Base-by-base conservation (phyloP, 2,888 invertebrate genomes). In the Nomada goodeniana region DNA sequence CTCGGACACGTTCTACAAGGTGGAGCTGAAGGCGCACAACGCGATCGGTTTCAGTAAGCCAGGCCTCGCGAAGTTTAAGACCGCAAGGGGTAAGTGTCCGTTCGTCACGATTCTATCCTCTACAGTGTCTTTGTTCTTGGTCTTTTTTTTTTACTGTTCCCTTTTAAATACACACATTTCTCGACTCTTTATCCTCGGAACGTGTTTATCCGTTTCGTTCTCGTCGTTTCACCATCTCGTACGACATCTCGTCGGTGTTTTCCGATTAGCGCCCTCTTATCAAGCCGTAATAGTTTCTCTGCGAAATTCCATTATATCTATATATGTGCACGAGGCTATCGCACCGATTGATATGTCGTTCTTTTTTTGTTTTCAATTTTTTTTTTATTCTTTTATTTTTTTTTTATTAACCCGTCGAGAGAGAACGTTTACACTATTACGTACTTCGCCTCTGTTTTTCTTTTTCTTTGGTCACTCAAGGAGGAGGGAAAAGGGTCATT, bases 11-110 rank as follows among this genome's bases (percentile, higher is more conserved):
- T 96, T 96, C 86, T 98, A 99, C 95, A 96, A 96, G 91, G 96
- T 98, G 91, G 97, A 98, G 92, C 95, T 98, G 76, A 95, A 96
- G 87, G 98, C 98, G 61, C 97, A 97, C 93, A 99, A 99, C 94
- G 94, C 96, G 36, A 97, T 98, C 84, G 98, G 98, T 76, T 96
- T 95, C 94, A 98, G 98, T 90, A 95, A 96, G 80, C 96, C 98
- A 1, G 96, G 97, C 59, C 95, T 96, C 92, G 95, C 97, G 88
- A 96, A 96, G 92, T 95, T 98, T 93, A 97, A 96, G 94, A 98
- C 98, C 11, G 96, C 97, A 91, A 96, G 96, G 95, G 98, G 98
- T 98, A 96, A 97, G 97, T 96, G 67, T 68, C 65, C 36, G 9
- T 18, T 10, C 15, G 36, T 23, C 18, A 53, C 23, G 10, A 44